A percentile compares a stretch with the other conserved stretches of the same genome.
These are phyloP conservation scores for Potamilus streckersoni DNA, from an alignment of 1,140 invertebrate species.

Conservation along the genomic window DNA sequence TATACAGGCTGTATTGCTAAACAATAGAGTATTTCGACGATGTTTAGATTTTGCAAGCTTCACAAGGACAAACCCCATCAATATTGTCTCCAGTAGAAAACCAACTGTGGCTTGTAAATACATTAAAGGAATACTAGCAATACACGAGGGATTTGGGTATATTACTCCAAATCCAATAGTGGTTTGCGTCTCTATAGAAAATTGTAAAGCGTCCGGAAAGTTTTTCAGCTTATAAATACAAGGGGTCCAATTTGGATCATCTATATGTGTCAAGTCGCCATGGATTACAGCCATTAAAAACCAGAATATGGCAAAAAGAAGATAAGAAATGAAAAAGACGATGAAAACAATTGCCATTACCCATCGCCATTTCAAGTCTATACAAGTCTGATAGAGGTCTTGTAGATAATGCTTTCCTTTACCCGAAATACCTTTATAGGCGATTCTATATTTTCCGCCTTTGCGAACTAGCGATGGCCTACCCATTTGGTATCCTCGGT, in stretches of 20 bases:
- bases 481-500: constrained; percentile 43
- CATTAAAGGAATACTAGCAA: constrained; percentile 46
- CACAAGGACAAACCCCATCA: constrained; percentile 60
- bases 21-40: constrained; percentile 60
- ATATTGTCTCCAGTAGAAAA: constrained; percentile 59
- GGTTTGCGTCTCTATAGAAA: constrained; percentile 70
- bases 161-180: constrained; percentile 72
- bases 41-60: constrained; percentile 62
- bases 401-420: constrained; percentile 64
- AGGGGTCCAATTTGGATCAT: constrained; percentile 68
- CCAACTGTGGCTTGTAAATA: constrained; percentile 61
- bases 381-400: constrained; percentile 59
- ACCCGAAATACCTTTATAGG: constrained; percentile 40
- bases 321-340: constrained; percentile 92
- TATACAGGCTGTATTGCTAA: constrained; percentile 60
- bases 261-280: constrained; percentile 82
- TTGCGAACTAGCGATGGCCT: constrained; percentile 49
- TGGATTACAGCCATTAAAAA: constrained; percentile 77
- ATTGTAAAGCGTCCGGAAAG: constrained; percentile 66
- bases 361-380: constrained; percentile 89
- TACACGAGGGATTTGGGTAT: constrained; percentile 75
- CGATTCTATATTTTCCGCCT: constrained; percentile 51
- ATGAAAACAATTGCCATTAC: constrained; percentile 91
- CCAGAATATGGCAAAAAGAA: constrained; percentile 90
- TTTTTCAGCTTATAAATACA: constrained; percentile 60